phyloP scores from a whole-genome alignment of 2,797 vertebrate genomes.

The Babyrousa celebensis region DNA sequence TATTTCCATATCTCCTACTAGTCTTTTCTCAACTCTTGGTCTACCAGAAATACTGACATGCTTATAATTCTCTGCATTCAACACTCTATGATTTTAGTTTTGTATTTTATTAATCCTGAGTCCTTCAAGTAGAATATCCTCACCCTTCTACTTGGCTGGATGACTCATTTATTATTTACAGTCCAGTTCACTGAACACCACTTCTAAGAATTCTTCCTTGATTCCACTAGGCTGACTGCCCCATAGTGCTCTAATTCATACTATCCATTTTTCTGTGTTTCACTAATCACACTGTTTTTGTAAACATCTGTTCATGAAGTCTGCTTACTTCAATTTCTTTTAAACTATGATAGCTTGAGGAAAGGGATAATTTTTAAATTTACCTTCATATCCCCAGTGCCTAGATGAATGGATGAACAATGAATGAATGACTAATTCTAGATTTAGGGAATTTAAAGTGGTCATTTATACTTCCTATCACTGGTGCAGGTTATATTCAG shows the following conservation, averaged over 20 bases:
- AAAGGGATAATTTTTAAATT: neutral
- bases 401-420: neutral
- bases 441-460: neutral
- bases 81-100: neutral
- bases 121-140: neutral
- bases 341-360: neutral
- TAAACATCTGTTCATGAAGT: neutral
- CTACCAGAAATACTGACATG: neutral
- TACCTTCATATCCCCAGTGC: neutral
- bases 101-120: neutral
- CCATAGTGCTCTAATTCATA: neutral
- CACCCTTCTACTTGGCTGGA: neutral
- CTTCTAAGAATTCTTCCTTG: neutral
- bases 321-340: neutral
- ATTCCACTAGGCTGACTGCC: neutral
- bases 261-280: neutral
- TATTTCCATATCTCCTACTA: neutral
- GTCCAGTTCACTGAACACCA: neutral
- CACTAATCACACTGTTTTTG: neutral
- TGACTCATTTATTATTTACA: conserved; percentile 32
- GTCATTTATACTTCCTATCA: neutral
- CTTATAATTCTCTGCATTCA: neutral
- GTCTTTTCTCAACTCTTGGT: neutral
- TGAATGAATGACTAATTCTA: neutral
- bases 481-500: neutral